Base-by-base conservation (phyloP, 2,888 invertebrate genomes). In the Ochlodes sylvanus region DNA sequence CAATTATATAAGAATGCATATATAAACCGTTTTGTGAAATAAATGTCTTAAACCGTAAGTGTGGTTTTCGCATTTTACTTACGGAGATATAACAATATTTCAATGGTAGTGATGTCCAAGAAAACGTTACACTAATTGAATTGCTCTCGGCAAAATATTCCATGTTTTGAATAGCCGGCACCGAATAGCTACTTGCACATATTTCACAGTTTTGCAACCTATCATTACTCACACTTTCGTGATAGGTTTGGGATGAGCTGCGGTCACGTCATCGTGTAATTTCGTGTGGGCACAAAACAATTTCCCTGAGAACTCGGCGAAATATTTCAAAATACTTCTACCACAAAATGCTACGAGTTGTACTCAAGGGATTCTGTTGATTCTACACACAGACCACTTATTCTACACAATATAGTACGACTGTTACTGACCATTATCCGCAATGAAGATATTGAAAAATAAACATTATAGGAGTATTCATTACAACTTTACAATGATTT, bases 241-340 rank as follows among this genome's bases (percentile, higher is more conserved):
- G 75, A 78, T 77, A 76, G 75, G 72, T 78, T 76, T 72, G 71
- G 77, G 83, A 84, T 83, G 83, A 79, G 74, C 73, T 83, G 83
- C 73, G 80, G 80, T 84, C 75, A 70, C 61, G 34, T 65, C 65
- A 56, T 68, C 70, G 61, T 57, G 73, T 71, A 72, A 74, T 73
- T 70, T 68, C 63, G 69, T 69, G 60, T 61, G 44, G 61, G 61
- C 42, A 61, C 44, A 66, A 50, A 72, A 75, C 72, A 68, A 70
- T 78, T 76, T 76, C 71, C 73, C 71, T 70, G 70, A 72, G 54
- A 61, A 62, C 71, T 70, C 70, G 70, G 69, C 69, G 70, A 68
- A 72, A 71, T 70, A 70, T 76, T 76, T 71, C 75, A 74, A 76
- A 75, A 75, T 56, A 63, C 61, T 64, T 47, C 63, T 50, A 65